These are phyloP conservation scores for Meloidogyne chitwoodi DNA, from an alignment of 1,140 invertebrate genomes.

Conservation along the genomic window DNA sequence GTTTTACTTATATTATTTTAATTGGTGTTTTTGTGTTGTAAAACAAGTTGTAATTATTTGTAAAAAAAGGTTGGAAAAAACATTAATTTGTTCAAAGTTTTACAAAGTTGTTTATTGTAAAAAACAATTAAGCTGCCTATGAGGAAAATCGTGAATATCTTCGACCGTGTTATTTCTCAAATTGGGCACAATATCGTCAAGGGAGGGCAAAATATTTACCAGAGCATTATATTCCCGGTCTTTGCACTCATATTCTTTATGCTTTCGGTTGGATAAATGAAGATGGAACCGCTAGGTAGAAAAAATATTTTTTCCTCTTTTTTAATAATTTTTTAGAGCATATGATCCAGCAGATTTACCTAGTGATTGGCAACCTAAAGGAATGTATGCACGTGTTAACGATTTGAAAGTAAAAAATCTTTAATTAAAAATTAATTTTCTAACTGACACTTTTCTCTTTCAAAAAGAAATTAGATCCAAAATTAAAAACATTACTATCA, in stretches of 20 bases:
- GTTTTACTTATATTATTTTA: background rate
- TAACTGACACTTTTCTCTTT: background rate
- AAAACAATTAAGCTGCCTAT: too few relatives aligned
- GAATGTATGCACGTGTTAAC: slow-evolving; percentile 58
- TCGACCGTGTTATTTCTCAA: slow-evolving; percentile 80
- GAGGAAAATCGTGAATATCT: slow-evolving; percentile 9
- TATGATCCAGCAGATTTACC: slow-evolving; percentile 56
- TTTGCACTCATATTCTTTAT: slow-evolving; percentile 92
- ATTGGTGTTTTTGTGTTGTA: background rate
- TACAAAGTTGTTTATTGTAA: too few relatives aligned
- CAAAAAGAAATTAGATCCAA: slow-evolving; percentile 36
- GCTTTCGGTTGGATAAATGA: slow-evolving; percentile 95
- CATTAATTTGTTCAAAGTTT: too few relatives aligned
- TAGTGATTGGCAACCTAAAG: slow-evolving; percentile 48
- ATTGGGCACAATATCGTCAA: slow-evolving; percentile 91
- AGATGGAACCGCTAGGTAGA: slow-evolving; percentile 71
- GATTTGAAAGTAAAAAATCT: slow-evolving; percentile 40
- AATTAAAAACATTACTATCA: slow-evolving; percentile 60
- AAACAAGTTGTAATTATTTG: background rate
- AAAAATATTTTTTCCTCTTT: background rate
- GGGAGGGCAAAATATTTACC: slow-evolving; percentile 86
- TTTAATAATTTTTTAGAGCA: slow-evolving; percentile 37
- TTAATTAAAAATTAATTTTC: background rate
- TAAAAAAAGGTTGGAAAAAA: background rate
- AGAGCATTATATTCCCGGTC: slow-evolving; percentile 86